A percentile compares a stretch with the other conserved stretches of the same genome.
phyloP scores from a whole-genome alignment of 2,113 vertebrate species.

The Tetraodon nigroviridis region DNA sequence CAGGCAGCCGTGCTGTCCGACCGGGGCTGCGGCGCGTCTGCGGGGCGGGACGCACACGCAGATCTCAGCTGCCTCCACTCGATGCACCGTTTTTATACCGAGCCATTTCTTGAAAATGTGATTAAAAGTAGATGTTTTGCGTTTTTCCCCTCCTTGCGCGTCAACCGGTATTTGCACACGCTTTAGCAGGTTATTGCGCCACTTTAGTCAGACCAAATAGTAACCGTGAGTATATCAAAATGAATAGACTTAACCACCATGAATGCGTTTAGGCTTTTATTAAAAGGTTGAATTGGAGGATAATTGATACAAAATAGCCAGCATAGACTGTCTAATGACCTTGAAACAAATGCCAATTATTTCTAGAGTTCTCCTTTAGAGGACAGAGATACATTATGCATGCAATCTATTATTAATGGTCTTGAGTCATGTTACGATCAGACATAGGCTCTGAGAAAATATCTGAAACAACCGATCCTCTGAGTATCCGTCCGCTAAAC shows the following conservation, averaged over 20 bases:
- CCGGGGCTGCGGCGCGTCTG: conserved; percentile 21
- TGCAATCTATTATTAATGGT: conserved; percentile 76
- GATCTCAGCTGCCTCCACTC: not conserved
- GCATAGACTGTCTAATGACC: conserved; percentile 44
- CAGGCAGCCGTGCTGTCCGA: conserved; percentile 7
- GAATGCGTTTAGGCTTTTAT: not conserved
- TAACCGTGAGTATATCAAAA: no score
- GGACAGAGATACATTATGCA: conserved; percentile 71
- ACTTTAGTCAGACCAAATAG: no score
- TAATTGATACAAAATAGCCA: not conserved
- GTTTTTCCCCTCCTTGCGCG: no score
- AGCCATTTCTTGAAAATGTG: no score
- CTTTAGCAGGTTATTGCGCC: no score
- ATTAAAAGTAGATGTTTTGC: no score
- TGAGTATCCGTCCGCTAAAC: conserved; percentile 31
- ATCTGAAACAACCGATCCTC: conserved; percentile 34
- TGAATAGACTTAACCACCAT: no score
- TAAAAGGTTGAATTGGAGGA: not conserved
- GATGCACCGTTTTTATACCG: no score
- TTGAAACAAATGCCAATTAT: conserved; percentile 59
- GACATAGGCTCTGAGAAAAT: conserved; percentile 50
- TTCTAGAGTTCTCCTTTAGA: conserved; percentile 51
- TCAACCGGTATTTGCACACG: no score
- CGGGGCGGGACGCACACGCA: conserved; percentile 6
- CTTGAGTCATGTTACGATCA: conserved; percentile 72